These are phyloP conservation scores for Yponomeuta sedellus DNA, from an alignment of 2,888 invertebrate species.

Conservation along the genomic window DNA sequence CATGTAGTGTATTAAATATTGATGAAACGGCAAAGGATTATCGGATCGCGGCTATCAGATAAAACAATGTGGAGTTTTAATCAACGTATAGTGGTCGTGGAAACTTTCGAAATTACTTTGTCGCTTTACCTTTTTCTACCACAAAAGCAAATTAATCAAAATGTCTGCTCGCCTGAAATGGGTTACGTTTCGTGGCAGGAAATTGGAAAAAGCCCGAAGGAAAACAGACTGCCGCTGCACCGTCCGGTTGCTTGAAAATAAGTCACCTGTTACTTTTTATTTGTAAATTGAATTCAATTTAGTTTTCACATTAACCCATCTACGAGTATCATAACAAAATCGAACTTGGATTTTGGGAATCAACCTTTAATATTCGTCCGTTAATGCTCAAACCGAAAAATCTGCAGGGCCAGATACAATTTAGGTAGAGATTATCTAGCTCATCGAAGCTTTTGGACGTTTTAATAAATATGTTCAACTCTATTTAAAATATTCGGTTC, in stretches of 20 bases:
- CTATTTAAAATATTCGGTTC: too few species aligned
- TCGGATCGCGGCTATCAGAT: too few species aligned
- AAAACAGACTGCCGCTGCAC: background rate
- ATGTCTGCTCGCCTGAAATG: background rate
- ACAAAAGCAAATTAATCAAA: slow-evolving; percentile 3
- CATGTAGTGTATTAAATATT: too few species aligned
- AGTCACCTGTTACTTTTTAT: background rate
- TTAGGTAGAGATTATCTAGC: too few species aligned
- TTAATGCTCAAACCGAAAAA: too few species aligned
- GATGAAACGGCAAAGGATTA: too few species aligned
- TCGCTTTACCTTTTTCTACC: background rate
- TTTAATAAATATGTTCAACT: too few species aligned
- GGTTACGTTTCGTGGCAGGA: background rate
- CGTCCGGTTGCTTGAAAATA: background rate
- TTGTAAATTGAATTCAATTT: background rate
- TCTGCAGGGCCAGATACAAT: too few species aligned
- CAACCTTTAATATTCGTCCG: too few species aligned
- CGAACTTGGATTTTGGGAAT: background rate
- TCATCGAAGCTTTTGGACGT: too few species aligned
- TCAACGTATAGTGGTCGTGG: background rate
- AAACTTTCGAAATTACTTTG: background rate
- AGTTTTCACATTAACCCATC: background rate
- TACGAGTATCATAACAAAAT: background rate
- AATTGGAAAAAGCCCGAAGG: slow-evolving; percentile 1
- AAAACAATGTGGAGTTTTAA: too few species aligned